Percentiles rank a stretch among this genome's conserved stretches.
Evolutionary conservation across 2,797 vertebrate species (phyloP).

Genomic region (Manis pentadactyla): DNA sequence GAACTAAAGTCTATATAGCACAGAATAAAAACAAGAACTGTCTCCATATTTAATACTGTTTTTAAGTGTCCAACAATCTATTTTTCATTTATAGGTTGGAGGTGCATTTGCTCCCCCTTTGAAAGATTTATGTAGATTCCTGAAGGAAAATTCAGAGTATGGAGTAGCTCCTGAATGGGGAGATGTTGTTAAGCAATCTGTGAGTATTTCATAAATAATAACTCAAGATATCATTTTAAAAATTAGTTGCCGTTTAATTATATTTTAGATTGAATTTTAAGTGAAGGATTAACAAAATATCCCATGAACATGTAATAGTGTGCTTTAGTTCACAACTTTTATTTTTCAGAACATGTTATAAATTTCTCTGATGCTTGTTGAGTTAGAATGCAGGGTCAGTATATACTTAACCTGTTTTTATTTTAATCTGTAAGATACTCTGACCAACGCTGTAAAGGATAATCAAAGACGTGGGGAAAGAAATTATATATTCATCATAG

Average conservation of each 20-base stretch:
- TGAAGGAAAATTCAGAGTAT: slow-evolving; percentile 99
- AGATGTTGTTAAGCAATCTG: slow-evolving; percentile 98
- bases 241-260: neutral
- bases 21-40: slow-evolving; percentile 27
- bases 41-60: neutral
- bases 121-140: slow-evolving; percentile 97
- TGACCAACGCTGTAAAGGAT: neutral
- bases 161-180: slow-evolving; percentile 99
- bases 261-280: slow-evolving; percentile 18
- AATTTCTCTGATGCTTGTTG: neutral
- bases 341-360: neutral
- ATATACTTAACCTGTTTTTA: neutral
- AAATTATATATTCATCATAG: neutral
- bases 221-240: neutral
- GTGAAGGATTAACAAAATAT: neutral
- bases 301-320: neutral
- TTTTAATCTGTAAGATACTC: neutral
- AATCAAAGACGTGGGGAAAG: neutral
- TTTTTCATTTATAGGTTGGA: slow-evolving; percentile 91
- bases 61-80: neutral
- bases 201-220: slow-evolving; percentile 87
- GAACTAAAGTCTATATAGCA: neutral
- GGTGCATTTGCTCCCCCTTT: slow-evolving; percentile 98
- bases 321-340: slow-evolving; percentile 48
- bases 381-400: neutral